Base-by-base conservation (phyloP, 2,888 invertebrate species). In the Drosophila siamana region DNA sequence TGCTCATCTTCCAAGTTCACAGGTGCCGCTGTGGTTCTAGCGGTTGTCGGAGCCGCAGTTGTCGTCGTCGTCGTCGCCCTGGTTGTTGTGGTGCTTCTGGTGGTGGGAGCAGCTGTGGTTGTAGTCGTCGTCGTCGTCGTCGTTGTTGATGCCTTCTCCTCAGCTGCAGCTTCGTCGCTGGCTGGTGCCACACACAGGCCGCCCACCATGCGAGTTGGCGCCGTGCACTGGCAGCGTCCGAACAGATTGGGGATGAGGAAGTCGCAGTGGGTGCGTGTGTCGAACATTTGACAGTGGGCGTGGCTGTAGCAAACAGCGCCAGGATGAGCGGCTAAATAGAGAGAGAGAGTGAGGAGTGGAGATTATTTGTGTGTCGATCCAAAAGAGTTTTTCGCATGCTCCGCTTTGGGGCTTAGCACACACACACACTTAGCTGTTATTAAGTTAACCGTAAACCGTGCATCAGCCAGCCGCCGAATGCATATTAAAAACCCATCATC, bases 281-380 rank as follows among this genome's bases (percentile, higher is more conserved):
- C 96, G 94, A 96, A 96, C 88, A 97, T 94, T 68, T 95, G 95
- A 91, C 98, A 98, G 91, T 98, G 98, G 68, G 96, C 95, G 91
- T 97, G 96, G 89, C 96, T 97, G 92, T 97, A 97, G 91, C 98
- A 98, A 38, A 97, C 96, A 82, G 97, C 96, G 62, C 97, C 96
- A 30, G 97, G 95, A 89, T 95, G 94, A 16, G 97, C 96, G 83
- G 97, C 98, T 98, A 93, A 33, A 62, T n/a, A 0, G 38, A 33
- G 8, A 46, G 15, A 40, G 19, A 30, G 15, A 52, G 24, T n/a
- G 7, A 11, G 40, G 44, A 15, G n/a, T 13, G 19, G 28, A 3
- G 41, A 9, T n/a, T 33, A 33, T 11, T 33, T 2, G 11, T 2
- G 19, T 19, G 19, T 19, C 19, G 19, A 1, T 1, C 19, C 19